Evolutionary conservation across 2,888 invertebrate genomes (phyloP), one percentile per base, ranked within the genome.

Genomic region (Xestia rhomboidea): DNA sequence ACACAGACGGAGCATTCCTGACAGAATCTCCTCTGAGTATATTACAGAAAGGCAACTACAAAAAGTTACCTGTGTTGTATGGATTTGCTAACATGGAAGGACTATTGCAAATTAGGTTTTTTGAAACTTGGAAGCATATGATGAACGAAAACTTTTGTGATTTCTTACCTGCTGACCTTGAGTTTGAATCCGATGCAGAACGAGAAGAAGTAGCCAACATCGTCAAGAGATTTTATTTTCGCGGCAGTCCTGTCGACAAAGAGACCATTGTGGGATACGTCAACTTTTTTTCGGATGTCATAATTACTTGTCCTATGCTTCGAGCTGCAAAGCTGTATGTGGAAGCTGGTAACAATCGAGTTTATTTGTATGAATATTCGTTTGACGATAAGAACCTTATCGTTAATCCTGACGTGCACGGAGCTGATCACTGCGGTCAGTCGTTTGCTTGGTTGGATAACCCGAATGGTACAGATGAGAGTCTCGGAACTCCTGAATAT

Each of bases 311-410:
- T 18, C 82, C 92, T 5, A 88, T 88, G 13, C 68, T 93, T 21
- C 82, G 89, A 72, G 87, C 92, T 0, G 83, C 90, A 1, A 89
- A 90, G 34, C 63, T 92, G 27, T 91, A 92, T 57, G 82, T 85
- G 0, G 86, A 91, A 71, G 88, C 90, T 69, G 93, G 93, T 1
- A 89, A 93, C 79, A 69, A 38, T 68, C 78, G 91, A 77, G 76
- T 94, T 24, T 94, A 92, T 82, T 81, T 94, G 63, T 95, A 93
- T 73, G 90, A 93, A 76, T 95, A 91, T 79, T 88, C 90, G 1
- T 94, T 90, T 83, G 89, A 87, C 18, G 92, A 92, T 68, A 86
- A 90, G 6, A 76, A 82, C n/a, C 85, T 89, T 5, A 69, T 82
- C 0, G 87, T 92, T 6, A 44, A 90, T 44, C 90, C 91, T 21